These are phyloP conservation scores for Boleophthalmus pectinirostris DNA, from an alignment of 2,113 vertebrate species.

Conservation along the genomic window DNA sequence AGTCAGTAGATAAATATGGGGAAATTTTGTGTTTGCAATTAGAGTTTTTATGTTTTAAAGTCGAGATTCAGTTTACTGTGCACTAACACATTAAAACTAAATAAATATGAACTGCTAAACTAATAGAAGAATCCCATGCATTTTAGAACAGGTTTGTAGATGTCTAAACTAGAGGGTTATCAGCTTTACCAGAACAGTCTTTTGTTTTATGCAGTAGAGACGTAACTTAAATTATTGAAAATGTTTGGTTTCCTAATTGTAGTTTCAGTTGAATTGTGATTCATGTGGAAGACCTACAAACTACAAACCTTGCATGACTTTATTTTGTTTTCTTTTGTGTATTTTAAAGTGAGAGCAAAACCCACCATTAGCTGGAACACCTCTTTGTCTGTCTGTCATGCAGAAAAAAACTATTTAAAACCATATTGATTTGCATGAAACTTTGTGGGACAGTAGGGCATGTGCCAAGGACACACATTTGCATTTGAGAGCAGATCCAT, in stretches of 20 bases:
- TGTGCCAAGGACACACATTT: conserved; percentile 13
- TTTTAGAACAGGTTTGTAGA: background rate
- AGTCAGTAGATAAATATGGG: background rate
- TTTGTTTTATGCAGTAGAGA: background rate
- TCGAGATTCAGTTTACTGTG: too few species aligned
- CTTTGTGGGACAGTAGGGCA: conserved; percentile 9
- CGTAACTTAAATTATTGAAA: background rate
- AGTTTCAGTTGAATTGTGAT: background rate
- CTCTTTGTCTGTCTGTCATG: conserved; percentile 7
- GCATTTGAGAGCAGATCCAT: conserved; percentile 12
- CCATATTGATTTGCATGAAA: conserved; percentile 10
- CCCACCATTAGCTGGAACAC: background rate
- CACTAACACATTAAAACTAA: too few species aligned
- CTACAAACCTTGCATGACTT: background rate
- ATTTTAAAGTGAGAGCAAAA: background rate
- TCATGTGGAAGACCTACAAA: background rate
- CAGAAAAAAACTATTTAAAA: conserved; percentile 3
- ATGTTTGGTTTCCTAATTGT: too few species aligned
- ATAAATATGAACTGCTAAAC: background rate
- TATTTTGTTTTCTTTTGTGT: background rate
- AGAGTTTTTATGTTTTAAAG: too few species aligned
- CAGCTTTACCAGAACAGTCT: too few species aligned
- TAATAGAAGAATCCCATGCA: background rate
- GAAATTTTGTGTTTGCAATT: too few species aligned
- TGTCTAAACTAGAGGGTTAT: background rate